A percentile compares a stretch with the other conserved stretches of the same genome.
Conservation (phyloP, 1,140 invertebrate genomes). For the Apis cerana region DNA sequence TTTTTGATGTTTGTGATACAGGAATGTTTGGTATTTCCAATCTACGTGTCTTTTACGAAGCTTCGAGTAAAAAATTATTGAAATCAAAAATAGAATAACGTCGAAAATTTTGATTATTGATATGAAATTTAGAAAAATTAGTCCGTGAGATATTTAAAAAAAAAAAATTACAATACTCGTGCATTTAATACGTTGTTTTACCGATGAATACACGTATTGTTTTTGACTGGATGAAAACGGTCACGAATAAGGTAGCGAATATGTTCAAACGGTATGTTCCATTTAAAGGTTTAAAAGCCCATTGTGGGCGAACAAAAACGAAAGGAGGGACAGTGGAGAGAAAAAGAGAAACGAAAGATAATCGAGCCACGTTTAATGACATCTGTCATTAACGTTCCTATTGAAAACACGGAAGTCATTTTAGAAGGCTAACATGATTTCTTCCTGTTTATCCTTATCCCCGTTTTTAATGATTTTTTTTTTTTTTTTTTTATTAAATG, state of each 20-base stretch:
- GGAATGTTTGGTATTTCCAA: too few species aligned
- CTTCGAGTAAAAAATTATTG: too few species aligned
- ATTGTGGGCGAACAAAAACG: conserved; percentile 19
- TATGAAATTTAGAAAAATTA: too few species aligned
- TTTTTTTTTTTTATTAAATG: neutral
- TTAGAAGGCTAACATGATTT: neutral
- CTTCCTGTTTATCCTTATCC: conserved; percentile 24
- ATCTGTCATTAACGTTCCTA: conserved; percentile 17
- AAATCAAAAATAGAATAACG: too few species aligned
- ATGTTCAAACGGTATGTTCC: conserved; percentile 10
- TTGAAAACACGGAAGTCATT: conserved; percentile 16
- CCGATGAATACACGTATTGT: neutral
- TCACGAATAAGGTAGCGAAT: neutral
- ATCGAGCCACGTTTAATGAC: conserved; percentile 20
- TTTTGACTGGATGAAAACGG: neutral
- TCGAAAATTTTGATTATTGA: too few species aligned
- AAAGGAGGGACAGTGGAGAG: neutral
- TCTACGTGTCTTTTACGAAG: too few species aligned
- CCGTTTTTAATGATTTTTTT: neutral
- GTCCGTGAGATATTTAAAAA: neutral
- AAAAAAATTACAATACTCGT: neutral
- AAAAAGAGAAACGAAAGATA: conserved; percentile 3
- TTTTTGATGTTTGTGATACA: too few species aligned
- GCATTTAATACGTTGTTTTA: neutral
- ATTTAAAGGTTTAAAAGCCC: conserved; percentile 11